Evolutionary conservation across 2,113 vertebrate species (phyloP).

Genomic region (Sinocyclocheilus rhinocerous): DNA sequence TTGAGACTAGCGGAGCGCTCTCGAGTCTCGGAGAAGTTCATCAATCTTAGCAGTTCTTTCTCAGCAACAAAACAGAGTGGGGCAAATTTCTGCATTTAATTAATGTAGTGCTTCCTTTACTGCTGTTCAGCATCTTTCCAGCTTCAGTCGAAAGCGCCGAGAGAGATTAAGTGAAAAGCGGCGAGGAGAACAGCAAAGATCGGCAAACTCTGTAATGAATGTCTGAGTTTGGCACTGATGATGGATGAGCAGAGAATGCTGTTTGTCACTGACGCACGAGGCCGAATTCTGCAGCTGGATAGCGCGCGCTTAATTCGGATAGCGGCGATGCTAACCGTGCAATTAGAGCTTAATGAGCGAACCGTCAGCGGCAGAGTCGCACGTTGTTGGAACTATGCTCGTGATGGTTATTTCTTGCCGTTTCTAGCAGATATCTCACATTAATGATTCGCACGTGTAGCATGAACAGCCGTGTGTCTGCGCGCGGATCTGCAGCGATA

Average conservation of each 20-base stretch:
- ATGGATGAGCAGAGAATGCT: constrained; percentile 75
- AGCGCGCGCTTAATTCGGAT: constrained; percentile 31
- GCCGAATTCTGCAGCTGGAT: constrained; percentile 61
- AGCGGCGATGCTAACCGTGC: constrained; percentile 55
- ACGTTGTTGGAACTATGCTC: constrained; percentile 37
- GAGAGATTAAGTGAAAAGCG: constrained; percentile 52
- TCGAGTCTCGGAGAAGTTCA: constrained; percentile 70
- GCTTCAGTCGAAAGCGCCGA: constrained; percentile 53
- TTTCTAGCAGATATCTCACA: not conserved
- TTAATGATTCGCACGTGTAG: not conserved
- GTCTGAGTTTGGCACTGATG: constrained; percentile 76
- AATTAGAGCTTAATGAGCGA: constrained; percentile 68
- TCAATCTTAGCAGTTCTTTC: constrained; percentile 77
- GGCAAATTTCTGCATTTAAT: constrained; percentile 82
- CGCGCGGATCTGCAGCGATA: not conserved
- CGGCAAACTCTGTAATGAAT: constrained; percentile 78
- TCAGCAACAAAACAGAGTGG: constrained; percentile 73
- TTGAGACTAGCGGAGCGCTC: constrained; percentile 75
- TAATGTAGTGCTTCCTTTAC: constrained; percentile 77
- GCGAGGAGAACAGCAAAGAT: constrained; percentile 68
- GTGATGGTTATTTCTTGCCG: not conserved
- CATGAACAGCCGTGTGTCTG: not conserved
- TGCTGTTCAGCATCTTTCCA: constrained; percentile 79
- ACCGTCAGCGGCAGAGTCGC: constrained; percentile 56
- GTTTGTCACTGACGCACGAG: constrained; percentile 77